phyloP scores from a whole-genome alignment of 2,797 vertebrate genomes.

The Pseudopleuronectes americanus region DNA sequence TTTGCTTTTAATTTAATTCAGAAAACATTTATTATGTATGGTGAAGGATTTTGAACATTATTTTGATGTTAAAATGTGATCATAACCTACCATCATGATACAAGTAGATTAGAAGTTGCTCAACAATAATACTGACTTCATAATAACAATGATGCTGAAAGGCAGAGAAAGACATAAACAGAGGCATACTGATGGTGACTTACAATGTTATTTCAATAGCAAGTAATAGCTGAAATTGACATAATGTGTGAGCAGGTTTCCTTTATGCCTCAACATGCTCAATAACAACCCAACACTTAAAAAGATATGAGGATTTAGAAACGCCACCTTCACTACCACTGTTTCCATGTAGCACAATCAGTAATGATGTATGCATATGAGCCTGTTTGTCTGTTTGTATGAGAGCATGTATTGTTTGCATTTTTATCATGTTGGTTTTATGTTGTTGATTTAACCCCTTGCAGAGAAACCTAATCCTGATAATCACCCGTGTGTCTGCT shows the following conservation, averaged over 20 bases:
- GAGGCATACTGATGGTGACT: neutral
- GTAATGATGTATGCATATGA: neutral
- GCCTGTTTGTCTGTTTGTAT: neutral
- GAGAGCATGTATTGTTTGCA: slow-evolving; percentile 32
- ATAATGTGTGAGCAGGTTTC: slow-evolving; percentile 17
- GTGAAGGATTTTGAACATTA: too few species aligned
- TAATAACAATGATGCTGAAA: neutral
- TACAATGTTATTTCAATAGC: slow-evolving; percentile 1
- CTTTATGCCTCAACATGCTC: slow-evolving; percentile 33
- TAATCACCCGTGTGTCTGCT: slow-evolving; percentile 54
- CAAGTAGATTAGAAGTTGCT: neutral
- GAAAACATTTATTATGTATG: neutral
- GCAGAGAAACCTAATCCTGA: slow-evolving; percentile 64
- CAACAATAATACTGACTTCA: neutral
- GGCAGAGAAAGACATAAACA: slow-evolving; percentile 13
- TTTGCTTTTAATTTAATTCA: neutral
- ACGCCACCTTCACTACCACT: slow-evolving; percentile 12
- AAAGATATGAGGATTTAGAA: slow-evolving; percentile 17
- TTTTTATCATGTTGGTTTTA: slow-evolving; percentile 48
- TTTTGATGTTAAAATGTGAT: neutral
- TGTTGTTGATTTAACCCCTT: slow-evolving; percentile 57
- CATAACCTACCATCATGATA: neutral
- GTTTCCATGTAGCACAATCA: slow-evolving; percentile 11
- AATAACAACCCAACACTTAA: neutral
- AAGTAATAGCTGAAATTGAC: neutral